A percentile compares a stretch with the other conserved stretches of the same genome.
Evolutionary conservation across 1,140 invertebrate genomes (phyloP).

Genomic region (Eriocheir sinensis): DNA sequence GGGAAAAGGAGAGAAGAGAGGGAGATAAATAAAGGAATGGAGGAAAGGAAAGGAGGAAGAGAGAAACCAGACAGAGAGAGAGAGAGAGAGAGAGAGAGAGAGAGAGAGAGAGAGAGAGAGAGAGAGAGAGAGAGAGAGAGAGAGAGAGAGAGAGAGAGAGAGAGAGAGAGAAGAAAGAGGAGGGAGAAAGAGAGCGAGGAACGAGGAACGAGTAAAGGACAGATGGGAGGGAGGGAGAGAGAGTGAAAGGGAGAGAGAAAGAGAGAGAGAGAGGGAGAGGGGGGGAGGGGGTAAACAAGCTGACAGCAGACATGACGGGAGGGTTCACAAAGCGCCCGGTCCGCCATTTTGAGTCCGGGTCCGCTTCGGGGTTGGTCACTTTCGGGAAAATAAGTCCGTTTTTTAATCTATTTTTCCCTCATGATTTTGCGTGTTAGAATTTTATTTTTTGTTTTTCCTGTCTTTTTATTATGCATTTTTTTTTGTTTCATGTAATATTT

Average conservation of each 20-base stretch:
- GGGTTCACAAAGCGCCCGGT: neutral
- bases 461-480: too few relatives aligned
- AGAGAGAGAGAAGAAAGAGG: neutral
- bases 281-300: neutral
- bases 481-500: too few relatives aligned
- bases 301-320: constrained; percentile 40
- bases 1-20: neutral
- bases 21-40: neutral
- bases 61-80: neutral
- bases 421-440: too few relatives aligned
- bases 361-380: neutral
- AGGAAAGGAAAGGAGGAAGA: neutral
- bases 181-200: neutral
- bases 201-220: neutral
- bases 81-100: neutral
- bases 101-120: too few relatives aligned
- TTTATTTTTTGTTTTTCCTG: too few relatives aligned
- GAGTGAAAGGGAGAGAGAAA: neutral
- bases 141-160: constrained; percentile 38
- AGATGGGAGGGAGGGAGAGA: neutral
- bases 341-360: constrained; percentile 10
- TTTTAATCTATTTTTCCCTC: too few relatives aligned
- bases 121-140: constrained; percentile 38
- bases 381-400: neutral
- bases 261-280: neutral